phyloP scores from a whole-genome alignment of 2,113 vertebrate genomes.

The Corvus hawaiiensis region DNA sequence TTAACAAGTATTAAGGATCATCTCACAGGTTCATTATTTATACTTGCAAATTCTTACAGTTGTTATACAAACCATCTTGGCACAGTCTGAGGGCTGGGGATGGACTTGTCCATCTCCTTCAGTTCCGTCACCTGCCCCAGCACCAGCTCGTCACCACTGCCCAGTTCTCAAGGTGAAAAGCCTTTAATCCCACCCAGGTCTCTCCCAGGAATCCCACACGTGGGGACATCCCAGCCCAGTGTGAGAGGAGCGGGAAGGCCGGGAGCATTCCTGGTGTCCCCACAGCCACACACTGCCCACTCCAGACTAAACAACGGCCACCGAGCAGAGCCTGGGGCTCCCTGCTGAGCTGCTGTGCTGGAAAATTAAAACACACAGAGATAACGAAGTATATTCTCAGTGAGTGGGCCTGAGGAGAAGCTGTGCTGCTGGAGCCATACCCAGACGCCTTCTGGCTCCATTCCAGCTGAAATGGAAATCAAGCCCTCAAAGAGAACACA shows the following conservation, averaged over 20 bases:
- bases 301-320: conserved; percentile 16
- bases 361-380: background rate
- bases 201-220: background rate
- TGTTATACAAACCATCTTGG: background rate
- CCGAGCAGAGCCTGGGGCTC: background rate
- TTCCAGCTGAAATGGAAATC: background rate
- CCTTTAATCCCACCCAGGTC: background rate
- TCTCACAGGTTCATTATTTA: background rate
- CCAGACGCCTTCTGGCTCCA: background rate
- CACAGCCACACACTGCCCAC: background rate
- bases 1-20: background rate
- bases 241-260: background rate
- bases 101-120: background rate
- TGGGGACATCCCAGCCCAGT: background rate
- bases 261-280: background rate
- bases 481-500: background rate
- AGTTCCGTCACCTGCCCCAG: background rate
- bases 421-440: background rate
- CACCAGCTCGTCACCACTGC: background rate
- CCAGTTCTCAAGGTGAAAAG: background rate
- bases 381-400: background rate
- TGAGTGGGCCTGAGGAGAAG: background rate
- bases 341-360: background rate
- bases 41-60: background rate
- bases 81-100: background rate